A percentile compares a stretch with the other conserved stretches of the same genome.
Evolutionary conservation across 2,888 invertebrate species (phyloP).

Genomic region (Portevinia maculata): DNA sequence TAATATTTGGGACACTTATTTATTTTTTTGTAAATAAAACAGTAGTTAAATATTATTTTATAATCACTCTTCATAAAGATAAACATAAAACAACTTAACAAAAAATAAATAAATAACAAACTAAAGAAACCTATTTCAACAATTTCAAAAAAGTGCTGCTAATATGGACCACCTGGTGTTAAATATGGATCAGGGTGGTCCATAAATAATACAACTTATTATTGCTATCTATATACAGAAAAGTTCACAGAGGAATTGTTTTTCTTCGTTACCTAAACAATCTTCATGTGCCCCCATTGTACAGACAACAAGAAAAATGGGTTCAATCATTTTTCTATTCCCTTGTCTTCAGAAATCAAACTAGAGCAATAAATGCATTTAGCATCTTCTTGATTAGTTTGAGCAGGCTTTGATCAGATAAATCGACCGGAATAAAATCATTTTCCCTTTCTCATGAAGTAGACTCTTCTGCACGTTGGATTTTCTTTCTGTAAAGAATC

Average conservation of each 20-base stretch:
- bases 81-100: too few species aligned
- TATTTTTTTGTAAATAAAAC: too few species aligned
- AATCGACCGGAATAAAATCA: constrained; percentile 25
- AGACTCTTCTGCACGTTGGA: constrained; percentile 53
- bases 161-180: too few species aligned
- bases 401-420: constrained; percentile 36
- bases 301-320: constrained; percentile 20
- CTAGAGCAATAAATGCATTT: constrained; percentile 50
- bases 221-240: constrained; percentile 20
- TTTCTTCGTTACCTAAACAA: constrained; percentile 21
- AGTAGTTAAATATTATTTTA: too few species aligned
- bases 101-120: too few species aligned
- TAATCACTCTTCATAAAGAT: too few species aligned
- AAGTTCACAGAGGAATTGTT: constrained; percentile 26
- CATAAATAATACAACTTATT: too few species aligned
- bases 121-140: too few species aligned
- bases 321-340: constrained; percentile 12
- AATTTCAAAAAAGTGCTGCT: too few species aligned
- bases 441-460: constrained; percentile 47
- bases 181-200: too few species aligned
- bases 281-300: constrained; percentile 24
- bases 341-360: constrained; percentile 42
- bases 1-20: too few species aligned
- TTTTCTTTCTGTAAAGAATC: constrained; percentile 29
- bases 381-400: constrained; percentile 37